Conservation (phyloP, 2,888 invertebrate genomes). For the Biston betularia region DNA sequence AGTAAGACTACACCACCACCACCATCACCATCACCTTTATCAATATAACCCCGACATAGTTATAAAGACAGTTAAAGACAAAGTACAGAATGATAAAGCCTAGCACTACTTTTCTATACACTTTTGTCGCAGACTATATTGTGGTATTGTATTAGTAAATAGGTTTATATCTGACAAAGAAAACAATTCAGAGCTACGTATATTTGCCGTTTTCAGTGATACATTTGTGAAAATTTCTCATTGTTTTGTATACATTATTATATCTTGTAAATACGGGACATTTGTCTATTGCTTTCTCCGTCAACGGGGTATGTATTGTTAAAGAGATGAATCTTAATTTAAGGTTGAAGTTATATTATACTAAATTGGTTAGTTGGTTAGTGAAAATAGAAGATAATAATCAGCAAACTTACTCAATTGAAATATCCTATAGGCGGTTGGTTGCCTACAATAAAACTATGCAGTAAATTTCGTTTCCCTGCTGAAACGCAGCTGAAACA, state of each 20-base stretch:
- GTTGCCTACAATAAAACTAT: slow-evolving; percentile 5
- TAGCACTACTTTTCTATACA: no score
- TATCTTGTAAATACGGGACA: no score
- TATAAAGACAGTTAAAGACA: background rate
- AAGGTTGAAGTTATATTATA: background rate
- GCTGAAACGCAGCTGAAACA: slow-evolving; percentile 20
- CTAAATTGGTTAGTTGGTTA: slow-evolving; percentile 1
- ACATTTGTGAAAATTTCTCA: no score
- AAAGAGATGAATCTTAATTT: background rate
- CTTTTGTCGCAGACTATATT: no score
- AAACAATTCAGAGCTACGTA: no score
- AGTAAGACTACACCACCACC: background rate
- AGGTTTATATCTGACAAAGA: no score
- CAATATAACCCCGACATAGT: background rate
- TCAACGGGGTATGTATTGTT: no score
- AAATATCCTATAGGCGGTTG: background rate
- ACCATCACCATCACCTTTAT: background rate
- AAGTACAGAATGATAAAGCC: background rate
- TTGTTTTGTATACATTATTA: no score
- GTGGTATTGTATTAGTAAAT: no score
- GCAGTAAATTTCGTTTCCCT: slow-evolving; percentile 19
- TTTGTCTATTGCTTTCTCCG: no score
- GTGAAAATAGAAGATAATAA: background rate
- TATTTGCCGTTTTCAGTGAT: no score
- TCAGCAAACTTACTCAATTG: slow-evolving; percentile 6